Evolutionary conservation across 2,888 invertebrate genomes (phyloP), one percentile per base, ranked within the genome.

Genomic region (Rhagonycha fulva): DNA sequence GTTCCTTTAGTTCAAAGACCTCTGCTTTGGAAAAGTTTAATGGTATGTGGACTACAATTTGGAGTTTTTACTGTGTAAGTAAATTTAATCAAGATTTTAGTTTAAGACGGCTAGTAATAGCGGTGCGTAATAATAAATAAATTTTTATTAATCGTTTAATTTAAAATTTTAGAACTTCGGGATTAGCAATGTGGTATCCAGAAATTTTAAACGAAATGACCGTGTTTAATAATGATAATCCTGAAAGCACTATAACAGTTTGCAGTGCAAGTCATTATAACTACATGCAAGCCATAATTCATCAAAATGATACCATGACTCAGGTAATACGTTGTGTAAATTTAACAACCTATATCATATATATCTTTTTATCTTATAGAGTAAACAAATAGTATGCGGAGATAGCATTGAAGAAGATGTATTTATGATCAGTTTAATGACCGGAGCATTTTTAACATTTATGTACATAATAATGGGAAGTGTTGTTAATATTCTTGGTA

Each of bases 141-240:
- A 24, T 11, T 60, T 11, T 12, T 24, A n/a, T 19, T 3, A 32
- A 61, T n/a, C 23, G 9, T 14, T 9, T 62, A 74, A 23, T 28
- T 26, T 11, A 19, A 19, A n/a, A 32, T 79, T 80, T 70, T 70
- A 82, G 82, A 23, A 81, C 82, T 62, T 82, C 82, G 62, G 83
- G 82, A 62, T 76, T 81, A 32, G 70, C 77, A 0, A 80, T 91
- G 71, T 92, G 91, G 91, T 90, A 91, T 79, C 92, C 92, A 0
- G 88, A 90, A 19, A 91, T 92, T 74, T 83, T 91, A 14, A 91
- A 91, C 84, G 89, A 89, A 0, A 85, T 92, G 81, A 82, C 84
- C 23, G 80, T 81, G 23, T 86, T 83, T 72, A 82, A 82, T 24
- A 76, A 80, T 69, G 75, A 82, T 32, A 80, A 83, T 23, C 80